Evolutionary conservation across 2,113 vertebrate species (phyloP).

Genomic region (Ictalurus furcatus): DNA sequence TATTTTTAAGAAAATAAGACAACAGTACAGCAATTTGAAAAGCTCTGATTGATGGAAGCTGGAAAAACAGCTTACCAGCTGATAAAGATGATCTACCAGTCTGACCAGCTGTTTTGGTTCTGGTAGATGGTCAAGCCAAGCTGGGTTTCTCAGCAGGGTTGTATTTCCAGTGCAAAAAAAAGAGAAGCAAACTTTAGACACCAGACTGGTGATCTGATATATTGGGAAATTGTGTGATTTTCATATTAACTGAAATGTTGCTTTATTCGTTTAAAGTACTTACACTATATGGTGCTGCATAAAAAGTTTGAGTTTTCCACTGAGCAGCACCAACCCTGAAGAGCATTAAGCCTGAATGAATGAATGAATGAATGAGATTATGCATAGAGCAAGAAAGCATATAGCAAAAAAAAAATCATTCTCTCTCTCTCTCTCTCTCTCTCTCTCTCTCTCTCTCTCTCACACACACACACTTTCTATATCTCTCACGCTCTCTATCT

Average conservation of each 20-base stretch:
- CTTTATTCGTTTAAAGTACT: not conserved
- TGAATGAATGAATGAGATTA: not conserved
- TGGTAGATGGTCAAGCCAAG: not conserved
- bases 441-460: conserved; percentile 27
- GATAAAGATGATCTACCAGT: not conserved
- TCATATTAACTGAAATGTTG: not conserved
- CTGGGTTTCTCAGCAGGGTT: not conserved
- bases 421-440: not conserved
- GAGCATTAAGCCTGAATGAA: not conserved
- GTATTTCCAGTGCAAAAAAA: not conserved
- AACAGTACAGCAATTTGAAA: not conserved
- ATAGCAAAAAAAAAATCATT: not conserved
- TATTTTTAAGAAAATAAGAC: not conserved
- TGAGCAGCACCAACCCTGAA: not conserved
- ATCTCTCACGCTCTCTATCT: conserved; percentile 49
- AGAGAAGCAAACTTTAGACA: not conserved
- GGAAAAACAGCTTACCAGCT: not conserved
- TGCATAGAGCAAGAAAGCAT: not conserved
- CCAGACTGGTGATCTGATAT: not conserved
- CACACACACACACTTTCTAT: not conserved
- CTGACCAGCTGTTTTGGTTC: not conserved
- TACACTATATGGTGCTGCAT: not conserved
- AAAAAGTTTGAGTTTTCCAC: not conserved
- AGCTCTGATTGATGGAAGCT: not conserved
- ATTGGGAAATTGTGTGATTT: not conserved